Base-by-base conservation (phyloP, 2,888 invertebrate genomes). In the Plebejus melissa region DNA sequence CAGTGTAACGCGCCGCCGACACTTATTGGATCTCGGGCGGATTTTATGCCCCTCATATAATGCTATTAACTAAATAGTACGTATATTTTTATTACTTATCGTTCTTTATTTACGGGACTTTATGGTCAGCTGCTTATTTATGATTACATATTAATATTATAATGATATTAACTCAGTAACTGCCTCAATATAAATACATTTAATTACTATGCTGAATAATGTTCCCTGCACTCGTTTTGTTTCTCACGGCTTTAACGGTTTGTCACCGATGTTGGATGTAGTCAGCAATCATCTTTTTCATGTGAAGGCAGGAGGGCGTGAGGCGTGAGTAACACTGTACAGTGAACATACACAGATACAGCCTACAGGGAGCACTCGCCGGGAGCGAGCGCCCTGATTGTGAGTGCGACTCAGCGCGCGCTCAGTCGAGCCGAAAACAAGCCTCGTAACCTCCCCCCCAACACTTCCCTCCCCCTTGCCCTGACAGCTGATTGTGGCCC, bases 401-500 rank as follows among this genome's bases (percentile, higher is more conserved):
- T 65, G 32, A 1, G 65, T 32, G 32, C 65, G 65, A 65, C 32
- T 32, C 65, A 16, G 65, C 65, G 65, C 32, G 65, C 65, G 65
- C 65, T 65, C 65, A 65, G 13, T 16, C 36, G 16, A 65, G 32
- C 65, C 32, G 65, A 65, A 65, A 65, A 65, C 65, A 32, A 32
- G 65, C 65, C 36, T 36, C 65, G 13, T 65, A 65, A 65, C 36
- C 65, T 16, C 32, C 65, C 32, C 32, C 32, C 65, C 28, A 11
- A 0, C 32, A 0, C 11, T 11, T 11, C 13, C 32, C 32, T 13
- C 3, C 32, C 22, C 57, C 57, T 1, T 16, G 28, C 11, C 1
- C 60, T 11, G 16, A 13, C 32, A 65, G 32, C 65, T 65, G 36
- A 65, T 65, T 32, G 54, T 54, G 13, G 65, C 6, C 65, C 65